phyloP scores from a whole-genome alignment of 2,888 invertebrate species.

The Elegia similella region DNA sequence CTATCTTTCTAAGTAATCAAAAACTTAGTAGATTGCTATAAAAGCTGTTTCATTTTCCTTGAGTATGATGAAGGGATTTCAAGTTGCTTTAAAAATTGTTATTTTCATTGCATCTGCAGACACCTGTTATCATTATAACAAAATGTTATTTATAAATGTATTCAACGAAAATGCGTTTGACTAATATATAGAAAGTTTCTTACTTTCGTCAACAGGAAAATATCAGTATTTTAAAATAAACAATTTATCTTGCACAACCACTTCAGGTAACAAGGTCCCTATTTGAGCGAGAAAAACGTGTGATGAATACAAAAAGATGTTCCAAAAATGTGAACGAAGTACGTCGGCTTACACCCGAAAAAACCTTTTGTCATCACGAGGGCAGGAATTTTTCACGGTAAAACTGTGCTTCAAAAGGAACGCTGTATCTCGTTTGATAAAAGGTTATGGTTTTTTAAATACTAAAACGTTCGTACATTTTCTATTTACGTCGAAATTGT shows the following conservation, averaged over 20 bases:
- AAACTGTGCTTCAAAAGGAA: constrained; percentile 20
- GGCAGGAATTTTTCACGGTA: constrained; percentile 41
- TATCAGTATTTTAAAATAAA: constrained; percentile 1
- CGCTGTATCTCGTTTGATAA: constrained; percentile 15
- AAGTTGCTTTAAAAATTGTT: no score
- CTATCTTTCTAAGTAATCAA: no score
- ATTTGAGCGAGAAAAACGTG: constrained; percentile 42
- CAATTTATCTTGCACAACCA: constrained; percentile 22
- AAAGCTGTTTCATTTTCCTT: no score
- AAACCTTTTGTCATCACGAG: constrained; percentile 50
- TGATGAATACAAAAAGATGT: constrained; percentile 46
- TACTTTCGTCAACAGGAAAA: background rate
- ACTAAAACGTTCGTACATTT: background rate
- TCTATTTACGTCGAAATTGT: no score
- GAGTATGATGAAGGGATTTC: no score
- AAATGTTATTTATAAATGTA: background rate
- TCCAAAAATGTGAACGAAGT: constrained; percentile 31
- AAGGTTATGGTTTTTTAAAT: constrained; percentile 4
- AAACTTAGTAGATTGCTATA: no score
- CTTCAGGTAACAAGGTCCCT: constrained; percentile 41
- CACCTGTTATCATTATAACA: no score
- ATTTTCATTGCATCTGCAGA: no score
- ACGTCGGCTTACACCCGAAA: constrained; percentile 40
- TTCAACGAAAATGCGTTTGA: background rate
- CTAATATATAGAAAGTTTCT: background rate